A percentile compares a stretch with the other conserved stretches of the same genome.
phyloP scores from a whole-genome alignment of 1,140 invertebrate species.

The Drosophila subobscura region DNA sequence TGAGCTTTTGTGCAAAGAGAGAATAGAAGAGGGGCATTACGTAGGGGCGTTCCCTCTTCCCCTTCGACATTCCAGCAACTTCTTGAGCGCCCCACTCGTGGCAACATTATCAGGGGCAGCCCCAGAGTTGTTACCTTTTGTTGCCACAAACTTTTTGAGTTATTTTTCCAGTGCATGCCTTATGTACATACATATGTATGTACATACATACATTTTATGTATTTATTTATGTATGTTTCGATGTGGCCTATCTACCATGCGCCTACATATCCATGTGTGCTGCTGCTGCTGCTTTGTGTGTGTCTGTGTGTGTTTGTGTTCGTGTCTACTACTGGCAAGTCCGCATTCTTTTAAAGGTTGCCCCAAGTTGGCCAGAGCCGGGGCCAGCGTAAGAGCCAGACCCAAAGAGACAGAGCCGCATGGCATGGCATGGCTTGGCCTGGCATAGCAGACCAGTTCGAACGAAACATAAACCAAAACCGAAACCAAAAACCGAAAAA shows the following conservation, averaged over 20 bases:
- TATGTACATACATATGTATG: constrained; percentile 27
- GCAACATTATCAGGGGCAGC: constrained; percentile 48
- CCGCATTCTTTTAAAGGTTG: constrained; percentile 80
- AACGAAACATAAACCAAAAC: constrained; percentile 46
- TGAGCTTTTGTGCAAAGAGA: too few species aligned
- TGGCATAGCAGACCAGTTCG: constrained; percentile 54
- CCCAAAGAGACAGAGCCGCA: constrained; percentile 4
- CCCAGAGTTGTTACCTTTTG: constrained; percentile 65
- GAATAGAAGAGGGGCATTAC: too few species aligned
- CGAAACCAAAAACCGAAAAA: constrained; percentile 39
- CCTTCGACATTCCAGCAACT: constrained; percentile 8
- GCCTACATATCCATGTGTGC: constrained; percentile 24
- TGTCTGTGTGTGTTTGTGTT: constrained; percentile 28
- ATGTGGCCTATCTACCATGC: constrained; percentile 56
- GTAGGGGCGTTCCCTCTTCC: background rate
- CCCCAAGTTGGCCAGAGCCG: constrained; percentile 61
- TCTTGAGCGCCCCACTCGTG: constrained; percentile 16
- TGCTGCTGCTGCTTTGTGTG: constrained; percentile 9
- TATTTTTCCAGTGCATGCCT: constrained; percentile 67
- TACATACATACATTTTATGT: background rate
- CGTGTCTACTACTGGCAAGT: constrained; percentile 74
- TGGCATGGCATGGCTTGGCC: constrained; percentile 24
- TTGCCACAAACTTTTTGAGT: constrained; percentile 73
- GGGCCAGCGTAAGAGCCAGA: constrained; percentile 23
- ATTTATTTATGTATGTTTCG: constrained; percentile 20